These are phyloP conservation scores for Zalophus californianus DNA, from an alignment of 2,797 vertebrate species.

Conservation along the genomic window DNA sequence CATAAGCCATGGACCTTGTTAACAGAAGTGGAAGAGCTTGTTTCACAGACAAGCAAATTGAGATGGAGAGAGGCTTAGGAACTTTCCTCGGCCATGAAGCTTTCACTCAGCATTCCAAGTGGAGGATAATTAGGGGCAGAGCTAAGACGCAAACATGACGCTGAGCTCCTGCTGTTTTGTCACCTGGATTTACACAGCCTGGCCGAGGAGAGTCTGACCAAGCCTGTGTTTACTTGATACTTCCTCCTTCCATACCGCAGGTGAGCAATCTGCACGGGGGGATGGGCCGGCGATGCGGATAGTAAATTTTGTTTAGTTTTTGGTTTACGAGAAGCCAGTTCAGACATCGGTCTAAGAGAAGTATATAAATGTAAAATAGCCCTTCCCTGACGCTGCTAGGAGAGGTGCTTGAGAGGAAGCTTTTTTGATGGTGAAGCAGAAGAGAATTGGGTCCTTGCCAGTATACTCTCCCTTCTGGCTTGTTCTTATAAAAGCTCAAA, in stretches of 20 bases:
- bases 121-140: neutral
- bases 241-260: neutral
- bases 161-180: neutral
- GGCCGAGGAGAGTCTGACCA: constrained; percentile 17
- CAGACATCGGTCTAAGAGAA: neutral
- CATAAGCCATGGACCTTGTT: neutral
- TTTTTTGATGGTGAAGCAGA: neutral
- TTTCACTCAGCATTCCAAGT: neutral
- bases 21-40: neutral
- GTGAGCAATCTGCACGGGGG: neutral
- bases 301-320: neutral
- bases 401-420: neutral
- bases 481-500: constrained; percentile 37
- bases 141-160: neutral
- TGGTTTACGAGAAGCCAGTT: neutral
- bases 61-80: neutral
- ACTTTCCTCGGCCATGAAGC: neutral
- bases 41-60: neutral
- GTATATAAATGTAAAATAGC: neutral
- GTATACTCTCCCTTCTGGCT: neutral
- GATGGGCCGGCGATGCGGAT: neutral
- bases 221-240: neutral
- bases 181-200: neutral
- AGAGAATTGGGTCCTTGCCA: neutral
- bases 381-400: neutral